Conservation (phyloP, 2,113 vertebrate species). For the Zootoca vivipara region DNA sequence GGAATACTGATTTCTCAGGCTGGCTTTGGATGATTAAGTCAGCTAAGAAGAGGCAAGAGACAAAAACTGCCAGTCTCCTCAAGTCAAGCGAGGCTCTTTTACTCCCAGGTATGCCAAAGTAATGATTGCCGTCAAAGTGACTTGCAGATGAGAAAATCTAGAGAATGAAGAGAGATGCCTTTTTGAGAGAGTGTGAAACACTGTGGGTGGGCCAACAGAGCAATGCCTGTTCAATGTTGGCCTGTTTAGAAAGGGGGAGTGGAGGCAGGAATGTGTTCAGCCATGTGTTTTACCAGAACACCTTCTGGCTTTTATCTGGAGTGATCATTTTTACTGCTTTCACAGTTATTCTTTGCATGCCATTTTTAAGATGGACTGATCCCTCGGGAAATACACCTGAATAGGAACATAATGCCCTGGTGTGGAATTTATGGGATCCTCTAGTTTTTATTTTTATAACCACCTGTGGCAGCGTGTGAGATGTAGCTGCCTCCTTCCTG, state of each 20-base stretch:
- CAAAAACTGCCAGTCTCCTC: conserved; percentile 24
- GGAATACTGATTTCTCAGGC: conserved; percentile 52
- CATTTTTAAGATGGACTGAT: neutral
- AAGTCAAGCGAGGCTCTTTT: neutral
- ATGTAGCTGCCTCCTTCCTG: neutral
- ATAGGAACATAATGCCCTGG: neutral
- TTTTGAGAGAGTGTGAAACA: neutral
- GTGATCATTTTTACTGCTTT: neutral
- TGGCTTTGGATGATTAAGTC: conserved; percentile 45
- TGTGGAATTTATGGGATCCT: neutral
- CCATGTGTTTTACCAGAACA: conserved; percentile 6
- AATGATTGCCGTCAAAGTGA: neutral
- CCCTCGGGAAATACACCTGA: fast-evolving
- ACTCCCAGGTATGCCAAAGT: conserved; percentile 21
- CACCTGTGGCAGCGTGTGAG: neutral
- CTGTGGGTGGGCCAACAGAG: neutral
- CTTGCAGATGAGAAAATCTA: neutral
- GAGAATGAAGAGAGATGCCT: neutral
- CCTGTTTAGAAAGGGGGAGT: neutral
- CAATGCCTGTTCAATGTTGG: neutral
- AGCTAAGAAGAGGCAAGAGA: conserved; percentile 42
- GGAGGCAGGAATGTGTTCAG: neutral
- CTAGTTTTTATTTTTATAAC: neutral
- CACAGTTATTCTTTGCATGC: neutral
- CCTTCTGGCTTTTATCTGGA: conserved; percentile 23